phyloP scores from a whole-genome alignment of 2,888 invertebrate genomes.

The Eupsilia transversa region DNA sequence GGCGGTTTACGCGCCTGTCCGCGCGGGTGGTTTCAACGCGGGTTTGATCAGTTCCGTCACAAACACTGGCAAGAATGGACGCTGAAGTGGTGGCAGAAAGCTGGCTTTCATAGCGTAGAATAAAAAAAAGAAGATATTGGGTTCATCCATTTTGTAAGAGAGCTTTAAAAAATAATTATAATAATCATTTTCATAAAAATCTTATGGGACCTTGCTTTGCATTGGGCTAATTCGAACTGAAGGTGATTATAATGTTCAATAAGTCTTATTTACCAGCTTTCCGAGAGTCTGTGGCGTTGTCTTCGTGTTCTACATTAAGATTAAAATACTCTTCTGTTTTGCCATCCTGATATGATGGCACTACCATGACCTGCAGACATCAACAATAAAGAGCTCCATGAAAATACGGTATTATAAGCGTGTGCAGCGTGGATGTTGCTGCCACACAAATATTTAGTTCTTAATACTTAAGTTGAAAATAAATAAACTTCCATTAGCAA shows the following conservation, averaged over 20 bases:
- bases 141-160: too few relatives aligned
- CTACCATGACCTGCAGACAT: constrained; percentile 93
- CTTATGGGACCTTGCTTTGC: background rate
- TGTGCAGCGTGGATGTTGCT: background rate
- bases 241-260: background rate
- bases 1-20: too few relatives aligned
- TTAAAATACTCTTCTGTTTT: constrained; percentile 92
- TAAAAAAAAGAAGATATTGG: too few relatives aligned
- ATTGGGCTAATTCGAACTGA: background rate
- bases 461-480: background rate
- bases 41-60: too few relatives aligned
- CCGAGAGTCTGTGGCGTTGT: constrained; percentile 89
- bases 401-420: background rate
- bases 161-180: background rate
- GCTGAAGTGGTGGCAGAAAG: too few relatives aligned
- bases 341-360: constrained; percentile 97
- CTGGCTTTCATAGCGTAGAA: too few relatives aligned
- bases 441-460: background rate
- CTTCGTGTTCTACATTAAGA: constrained; percentile 82
- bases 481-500: background rate
- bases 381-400: constrained; percentile 16
- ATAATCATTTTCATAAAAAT: too few relatives aligned
- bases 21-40: too few relatives aligned
- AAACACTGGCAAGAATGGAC: too few relatives aligned
- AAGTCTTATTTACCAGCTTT: constrained; percentile 90